These are phyloP conservation scores for Chlorodrepanis virens DNA, from an alignment of 2,113 vertebrate species.

Conservation along the genomic window DNA sequence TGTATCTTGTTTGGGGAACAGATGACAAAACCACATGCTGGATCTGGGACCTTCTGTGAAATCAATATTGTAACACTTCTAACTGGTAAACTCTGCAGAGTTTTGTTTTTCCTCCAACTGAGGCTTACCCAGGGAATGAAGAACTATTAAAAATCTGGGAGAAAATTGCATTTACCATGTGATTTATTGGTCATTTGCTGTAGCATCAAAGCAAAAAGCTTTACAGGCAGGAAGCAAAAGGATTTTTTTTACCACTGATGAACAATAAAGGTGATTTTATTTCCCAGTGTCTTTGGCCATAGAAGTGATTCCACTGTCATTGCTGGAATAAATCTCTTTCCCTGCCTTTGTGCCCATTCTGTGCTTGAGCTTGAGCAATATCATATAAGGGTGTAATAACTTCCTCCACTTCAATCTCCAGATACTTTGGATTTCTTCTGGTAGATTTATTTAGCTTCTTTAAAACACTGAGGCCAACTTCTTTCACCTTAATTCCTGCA, in stretches of 20 bases:
- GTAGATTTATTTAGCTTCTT: conserved; percentile 3
- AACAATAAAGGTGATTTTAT: conserved; percentile 15
- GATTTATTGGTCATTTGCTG: neutral
- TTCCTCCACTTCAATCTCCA: neutral
- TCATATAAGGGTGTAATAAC: neutral
- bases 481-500: neutral
- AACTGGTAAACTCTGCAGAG: neutral
- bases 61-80: neutral
- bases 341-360: neutral
- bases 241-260: neutral
- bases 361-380: conserved; percentile 14
- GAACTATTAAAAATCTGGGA: conserved; percentile 40
- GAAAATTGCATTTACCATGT: conserved; percentile 23
- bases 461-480: neutral
- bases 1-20: neutral
- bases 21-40: neutral
- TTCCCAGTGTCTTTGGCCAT: neutral
- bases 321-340: conserved; percentile 31
- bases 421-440: neutral
- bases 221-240: conserved; percentile 5
- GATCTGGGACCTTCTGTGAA: neutral
- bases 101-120: neutral
- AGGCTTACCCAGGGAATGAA: neutral
- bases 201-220: conserved; percentile 3
- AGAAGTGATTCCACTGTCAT: neutral